Conservation (phyloP, 1,140 invertebrate genomes). For the Lepidurus arcticus region DNA sequence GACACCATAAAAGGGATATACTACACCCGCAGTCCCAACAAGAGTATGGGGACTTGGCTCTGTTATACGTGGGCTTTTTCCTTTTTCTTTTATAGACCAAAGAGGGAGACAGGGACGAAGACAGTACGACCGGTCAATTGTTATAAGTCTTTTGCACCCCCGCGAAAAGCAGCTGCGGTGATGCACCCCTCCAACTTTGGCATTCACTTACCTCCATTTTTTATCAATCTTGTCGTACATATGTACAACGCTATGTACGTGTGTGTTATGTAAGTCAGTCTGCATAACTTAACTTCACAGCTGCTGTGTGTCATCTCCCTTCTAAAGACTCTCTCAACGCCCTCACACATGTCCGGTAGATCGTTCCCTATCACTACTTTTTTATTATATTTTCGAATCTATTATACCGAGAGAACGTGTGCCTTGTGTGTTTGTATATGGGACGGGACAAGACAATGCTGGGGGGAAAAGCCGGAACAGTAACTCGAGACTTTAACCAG, state of each 20-base stretch:
- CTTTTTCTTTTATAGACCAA: no score
- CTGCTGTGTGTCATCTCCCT: constrained; percentile 17
- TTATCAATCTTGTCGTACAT: neutral
- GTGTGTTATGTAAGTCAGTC: neutral
- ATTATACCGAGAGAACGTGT: constrained; percentile 6
- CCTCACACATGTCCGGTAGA: constrained; percentile 7
- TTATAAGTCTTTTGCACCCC: neutral
- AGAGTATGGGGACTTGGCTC: no score
- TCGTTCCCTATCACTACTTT: constrained; percentile 1
- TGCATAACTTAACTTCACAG: constrained; percentile 16
- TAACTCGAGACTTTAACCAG: constrained; percentile 2
- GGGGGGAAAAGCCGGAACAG: neutral
- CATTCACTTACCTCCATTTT: neutral
- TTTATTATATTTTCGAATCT: neutral
- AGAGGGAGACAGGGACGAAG: no score
- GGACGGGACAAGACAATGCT: neutral
- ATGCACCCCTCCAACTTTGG: neutral
- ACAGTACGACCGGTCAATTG: neutral
- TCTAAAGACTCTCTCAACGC: constrained; percentile 8
- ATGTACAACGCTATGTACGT: neutral
- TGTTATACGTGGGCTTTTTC: no score
- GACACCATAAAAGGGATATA: no score
- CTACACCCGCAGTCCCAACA: no score
- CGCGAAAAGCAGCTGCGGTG: neutral
- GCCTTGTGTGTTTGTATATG: neutral